phyloP scores from a whole-genome alignment of 2,797 vertebrate species.

The Periophthalmus magnuspinnatus region DNA sequence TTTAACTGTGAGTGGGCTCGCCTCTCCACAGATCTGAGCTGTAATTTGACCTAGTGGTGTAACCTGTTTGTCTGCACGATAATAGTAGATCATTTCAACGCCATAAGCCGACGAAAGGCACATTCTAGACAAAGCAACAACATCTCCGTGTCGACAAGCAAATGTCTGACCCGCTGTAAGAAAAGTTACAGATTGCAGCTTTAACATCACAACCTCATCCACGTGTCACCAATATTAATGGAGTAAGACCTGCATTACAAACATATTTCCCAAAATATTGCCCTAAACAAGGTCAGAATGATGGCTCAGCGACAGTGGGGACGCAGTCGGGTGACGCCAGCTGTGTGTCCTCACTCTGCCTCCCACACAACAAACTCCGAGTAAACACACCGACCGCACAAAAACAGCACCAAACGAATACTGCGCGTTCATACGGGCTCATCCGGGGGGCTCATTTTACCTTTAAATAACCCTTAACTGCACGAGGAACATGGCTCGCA shows the following conservation, averaged over 20 bases:
- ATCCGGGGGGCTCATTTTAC: conserved; percentile 8
- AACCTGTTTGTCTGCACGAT: too few relatives aligned
- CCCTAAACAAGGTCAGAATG: conserved; percentile 64
- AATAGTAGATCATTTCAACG: too few relatives aligned
- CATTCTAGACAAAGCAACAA: too few relatives aligned
- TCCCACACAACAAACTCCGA: conserved; percentile 13
- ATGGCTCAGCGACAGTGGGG: conserved; percentile 26
- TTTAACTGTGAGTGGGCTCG: too few relatives aligned
- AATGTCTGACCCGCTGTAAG: too few relatives aligned
- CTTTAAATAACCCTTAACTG: conserved; percentile 3
- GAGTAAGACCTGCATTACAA: conserved; percentile 22
- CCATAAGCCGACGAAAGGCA: too few relatives aligned
- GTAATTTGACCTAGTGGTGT: too few relatives aligned
- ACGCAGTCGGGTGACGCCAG: conserved; percentile 45
- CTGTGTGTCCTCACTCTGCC: conserved; percentile 55
- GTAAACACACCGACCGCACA: background rate
- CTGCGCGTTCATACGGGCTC: background rate
- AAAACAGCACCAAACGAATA: background rate
- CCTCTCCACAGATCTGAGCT: too few relatives aligned
- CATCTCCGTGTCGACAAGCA: too few relatives aligned
- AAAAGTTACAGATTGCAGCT: too few relatives aligned
- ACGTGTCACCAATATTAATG: background rate
- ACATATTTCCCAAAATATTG: conserved; percentile 22
- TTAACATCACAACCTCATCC: background rate
- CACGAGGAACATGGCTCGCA: background rate